Evolutionary conservation across 53 echinoderm and acorn worm genomes (phyloP), one percentile per base, ranked within the genome.

Genomic region (Echinometra lucunter): DNA sequence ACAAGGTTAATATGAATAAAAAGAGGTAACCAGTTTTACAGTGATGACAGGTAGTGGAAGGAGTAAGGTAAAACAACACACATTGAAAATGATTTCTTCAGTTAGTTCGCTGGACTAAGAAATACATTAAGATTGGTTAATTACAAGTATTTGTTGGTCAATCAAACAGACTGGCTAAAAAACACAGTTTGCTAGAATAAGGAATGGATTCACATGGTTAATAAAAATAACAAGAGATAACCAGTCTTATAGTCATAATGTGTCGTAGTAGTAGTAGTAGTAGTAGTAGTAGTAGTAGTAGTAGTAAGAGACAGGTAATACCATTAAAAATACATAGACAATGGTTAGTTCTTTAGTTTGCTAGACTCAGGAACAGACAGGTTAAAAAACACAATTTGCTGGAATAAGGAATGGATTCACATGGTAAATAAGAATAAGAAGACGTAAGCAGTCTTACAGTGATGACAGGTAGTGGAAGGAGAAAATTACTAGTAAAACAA

Each of bases 1-100:
- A 63, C 4, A 35, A 19, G 63, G 23, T 63, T 12, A 9, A 56
- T 63, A 63, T 19, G 10, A 63, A 15, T 63, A 63, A 63, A 21
- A 63, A 63, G 17, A 16, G 63, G 63, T 63, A 9, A 63, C 63
- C 58, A 90, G 90, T 66, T 74, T 92, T 92, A n/a, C n/a, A n/a
- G n/a, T n/a, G n/a, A n/a, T n/a, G n/a, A n/a, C n/a, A n/a, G n/a
- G n/a, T n/a, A n/a, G n/a, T n/a, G n/a, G n/a, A n/a, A n/a, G n/a
- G n/a, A n/a, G n/a, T n/a, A n/a, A n/a, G n/a, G n/a, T n/a, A n/a
- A n/a, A n/a, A n/a, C n/a, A n/a, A n/a, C n/a, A n/a, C n/a, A n/a
- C n/a, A n/a, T n/a, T n/a, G n/a, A n/a, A n/a, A n/a, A n/a, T n/a
- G n/a, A 13, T 53, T 53, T 11, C 8, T 53, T 11, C 0, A 9